Conservation (phyloP, 1,140 invertebrate genomes). For the Drosophila pectinifera region DNA sequence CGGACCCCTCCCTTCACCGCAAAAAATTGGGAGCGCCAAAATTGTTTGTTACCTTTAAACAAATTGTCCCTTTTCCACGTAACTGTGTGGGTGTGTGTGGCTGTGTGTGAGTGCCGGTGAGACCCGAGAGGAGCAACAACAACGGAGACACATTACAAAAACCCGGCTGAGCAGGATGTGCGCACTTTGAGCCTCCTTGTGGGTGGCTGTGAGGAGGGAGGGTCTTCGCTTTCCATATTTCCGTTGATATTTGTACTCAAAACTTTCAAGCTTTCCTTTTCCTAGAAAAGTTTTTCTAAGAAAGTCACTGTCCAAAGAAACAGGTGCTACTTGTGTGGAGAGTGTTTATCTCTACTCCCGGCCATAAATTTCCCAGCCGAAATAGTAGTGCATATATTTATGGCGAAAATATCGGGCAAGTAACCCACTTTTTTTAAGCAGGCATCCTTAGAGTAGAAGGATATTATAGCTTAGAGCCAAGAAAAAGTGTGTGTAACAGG, state of each 20-base stretch:
- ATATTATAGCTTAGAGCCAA: too few species aligned
- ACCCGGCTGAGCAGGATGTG: slow-evolving; percentile 70
- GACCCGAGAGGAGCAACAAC: slow-evolving; percentile 30
- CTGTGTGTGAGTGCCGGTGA: slow-evolving; percentile 18
- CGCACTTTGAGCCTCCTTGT: slow-evolving; percentile 61
- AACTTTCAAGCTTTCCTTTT: slow-evolving; percentile 58
- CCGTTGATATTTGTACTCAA: slow-evolving; percentile 69
- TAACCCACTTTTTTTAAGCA: neutral
- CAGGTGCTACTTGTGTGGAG: slow-evolving; percentile 11
- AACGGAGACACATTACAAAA: slow-evolving; percentile 65
- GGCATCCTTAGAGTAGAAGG: too few species aligned
- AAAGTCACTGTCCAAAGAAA: slow-evolving; percentile 18
- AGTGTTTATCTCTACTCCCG: slow-evolving; percentile 1
- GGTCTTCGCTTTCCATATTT: slow-evolving; percentile 61
- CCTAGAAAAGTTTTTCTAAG: neutral
- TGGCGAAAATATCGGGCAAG: neutral
- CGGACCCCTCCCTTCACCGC: neutral
- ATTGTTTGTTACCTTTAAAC: slow-evolving; percentile 76
- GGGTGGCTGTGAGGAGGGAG: neutral
- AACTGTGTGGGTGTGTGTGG: too few species aligned
- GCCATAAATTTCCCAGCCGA: neutral
- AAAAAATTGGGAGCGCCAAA: slow-evolving; percentile 57
- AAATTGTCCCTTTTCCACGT: slow-evolving; percentile 67
- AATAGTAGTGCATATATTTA: neutral
- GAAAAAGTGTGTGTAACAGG: too few species aligned